phyloP scores from a whole-genome alignment of 2,797 vertebrate species.

The Microtus californicus region DNA sequence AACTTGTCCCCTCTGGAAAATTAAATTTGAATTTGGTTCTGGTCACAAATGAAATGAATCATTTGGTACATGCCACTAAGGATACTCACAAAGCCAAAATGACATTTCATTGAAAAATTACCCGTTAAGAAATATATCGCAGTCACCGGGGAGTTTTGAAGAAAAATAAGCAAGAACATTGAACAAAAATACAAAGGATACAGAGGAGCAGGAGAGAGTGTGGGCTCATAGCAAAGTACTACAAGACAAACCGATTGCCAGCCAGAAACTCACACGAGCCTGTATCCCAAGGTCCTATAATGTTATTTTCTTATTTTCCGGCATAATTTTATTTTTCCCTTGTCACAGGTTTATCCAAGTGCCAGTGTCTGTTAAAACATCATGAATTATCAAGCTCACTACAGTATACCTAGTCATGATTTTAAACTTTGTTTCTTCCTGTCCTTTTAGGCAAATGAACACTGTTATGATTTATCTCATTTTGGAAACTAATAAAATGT shows the following conservation, averaged over 20 bases:
- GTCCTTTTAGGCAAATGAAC: constrained; percentile 51
- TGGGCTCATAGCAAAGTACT: not conserved
- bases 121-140: constrained; percentile 75
- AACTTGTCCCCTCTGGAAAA: constrained; percentile 80
- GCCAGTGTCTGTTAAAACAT: constrained; percentile 69
- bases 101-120: constrained; percentile 83
- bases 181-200: not conserved
- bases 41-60: constrained; percentile 81
- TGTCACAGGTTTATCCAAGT: constrained; percentile 58
- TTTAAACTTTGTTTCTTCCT: constrained; percentile 48
- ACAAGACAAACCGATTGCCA: not conserved
- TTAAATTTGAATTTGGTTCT: constrained; percentile 83
- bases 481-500: constrained; percentile 17
- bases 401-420: constrained; percentile 47
- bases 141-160: constrained; percentile 71
- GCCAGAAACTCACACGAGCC: not conserved
- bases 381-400: constrained; percentile 62
- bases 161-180: constrained; percentile 61
- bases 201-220: not conserved
- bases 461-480: constrained; percentile 28
- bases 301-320: constrained; percentile 55
- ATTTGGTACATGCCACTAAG: constrained; percentile 81
- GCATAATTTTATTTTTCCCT: constrained; percentile 36
- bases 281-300: not conserved
- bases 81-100: constrained; percentile 79